phyloP scores from a whole-genome alignment of 2,797 vertebrate genomes.

The Hoplostethus atlanticus region DNA sequence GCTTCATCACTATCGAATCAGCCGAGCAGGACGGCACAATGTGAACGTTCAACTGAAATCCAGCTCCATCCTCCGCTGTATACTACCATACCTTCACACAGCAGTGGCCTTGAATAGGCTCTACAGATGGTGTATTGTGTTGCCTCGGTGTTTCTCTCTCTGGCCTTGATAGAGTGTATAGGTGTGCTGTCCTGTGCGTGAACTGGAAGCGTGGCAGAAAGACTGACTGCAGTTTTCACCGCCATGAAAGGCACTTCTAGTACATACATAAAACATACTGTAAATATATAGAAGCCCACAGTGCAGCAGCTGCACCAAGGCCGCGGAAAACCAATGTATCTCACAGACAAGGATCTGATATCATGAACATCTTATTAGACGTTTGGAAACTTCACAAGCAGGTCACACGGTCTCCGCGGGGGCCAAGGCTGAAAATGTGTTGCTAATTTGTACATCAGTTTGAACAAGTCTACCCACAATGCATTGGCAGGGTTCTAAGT shows the following conservation, averaged over 20 bases:
- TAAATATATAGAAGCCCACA: slow-evolving; percentile 46
- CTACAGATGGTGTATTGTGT: slow-evolving; percentile 49
- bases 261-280: slow-evolving; percentile 45
- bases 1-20: slow-evolving; percentile 44
- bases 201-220: slow-evolving; percentile 27
- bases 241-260: slow-evolving; percentile 39
- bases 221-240: slow-evolving; percentile 43
- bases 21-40: slow-evolving; percentile 25
- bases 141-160: slow-evolving; percentile 45
- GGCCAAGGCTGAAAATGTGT: slow-evolving; percentile 58
- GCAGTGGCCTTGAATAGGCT: slow-evolving; percentile 49
- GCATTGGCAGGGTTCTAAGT: slow-evolving; percentile 81
- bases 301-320: slow-evolving; percentile 35
- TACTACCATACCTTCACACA: neutral
- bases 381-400: slow-evolving; percentile 60
- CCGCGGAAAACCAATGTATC: slow-evolving; percentile 21
- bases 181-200: slow-evolving; percentile 26
- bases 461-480: slow-evolving; percentile 82
- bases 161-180: slow-evolving; percentile 64
- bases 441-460: slow-evolving; percentile 81
- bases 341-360: slow-evolving; percentile 26
- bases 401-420: slow-evolving; percentile 49
- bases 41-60: slow-evolving; percentile 28
- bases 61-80: slow-evolving; percentile 6
- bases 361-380: slow-evolving; percentile 57